A percentile compares a stretch with the other conserved stretches of the same genome.
Evolutionary conservation across 2,888 invertebrate genomes (phyloP).

Genomic region (Caradrina clavipalpis): DNA sequence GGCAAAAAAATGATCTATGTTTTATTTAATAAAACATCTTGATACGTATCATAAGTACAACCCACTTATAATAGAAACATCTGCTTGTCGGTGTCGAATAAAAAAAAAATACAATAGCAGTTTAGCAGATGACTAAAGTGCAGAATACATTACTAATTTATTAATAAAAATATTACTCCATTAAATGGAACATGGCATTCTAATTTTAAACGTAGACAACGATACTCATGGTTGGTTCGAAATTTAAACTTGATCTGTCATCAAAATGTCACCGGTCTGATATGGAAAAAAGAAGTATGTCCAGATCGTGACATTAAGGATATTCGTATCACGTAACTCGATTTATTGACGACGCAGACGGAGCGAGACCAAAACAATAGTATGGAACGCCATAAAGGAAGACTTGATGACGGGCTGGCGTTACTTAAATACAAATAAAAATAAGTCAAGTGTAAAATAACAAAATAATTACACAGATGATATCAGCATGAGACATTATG

Average conservation of each 20-base stretch:
- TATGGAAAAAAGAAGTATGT: constrained; percentile 22
- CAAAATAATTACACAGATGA: constrained; percentile 30
- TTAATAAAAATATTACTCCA: constrained; percentile 11
- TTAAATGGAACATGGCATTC: constrained; percentile 22
- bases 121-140: not conserved
- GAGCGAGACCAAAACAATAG: constrained; percentile 70
- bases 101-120: not conserved
- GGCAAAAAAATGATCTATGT: not conserved
- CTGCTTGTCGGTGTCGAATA: not conserved
- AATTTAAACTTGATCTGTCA: constrained; percentile 42
- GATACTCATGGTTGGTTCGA: constrained; percentile 19
- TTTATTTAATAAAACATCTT: not conserved
- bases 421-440: constrained; percentile 48
- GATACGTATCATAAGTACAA: not conserved
- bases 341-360: constrained; percentile 64
- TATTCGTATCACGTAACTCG: constrained; percentile 61
- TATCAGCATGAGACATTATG: constrained; percentile 24
- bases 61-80: not conserved
- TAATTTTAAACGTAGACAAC: constrained; percentile 30
- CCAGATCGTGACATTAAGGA: constrained; percentile 43
- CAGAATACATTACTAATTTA: not conserved
- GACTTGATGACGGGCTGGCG: constrained; percentile 43
- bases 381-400: constrained; percentile 49
- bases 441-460: constrained; percentile 39
- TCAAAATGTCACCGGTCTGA: constrained; percentile 27